A percentile compares a stretch with the other conserved stretches of the same genome.
phyloP scores from a whole-genome alignment of 2,888 invertebrate species.

The Pachliopta kotzebuea region DNA sequence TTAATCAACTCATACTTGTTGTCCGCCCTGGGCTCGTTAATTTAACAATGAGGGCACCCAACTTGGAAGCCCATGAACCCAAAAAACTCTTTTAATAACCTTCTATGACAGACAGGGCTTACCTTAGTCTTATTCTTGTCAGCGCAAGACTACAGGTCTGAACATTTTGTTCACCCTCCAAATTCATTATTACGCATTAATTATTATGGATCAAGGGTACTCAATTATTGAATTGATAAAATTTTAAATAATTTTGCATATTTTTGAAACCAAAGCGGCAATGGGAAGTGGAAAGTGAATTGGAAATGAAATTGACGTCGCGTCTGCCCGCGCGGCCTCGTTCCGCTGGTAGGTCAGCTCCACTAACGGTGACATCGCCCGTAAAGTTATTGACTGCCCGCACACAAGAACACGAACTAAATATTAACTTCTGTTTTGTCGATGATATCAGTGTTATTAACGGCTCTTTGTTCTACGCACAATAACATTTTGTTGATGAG shows the following conservation, averaged over 20 bases:
- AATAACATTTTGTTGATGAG: not conserved
- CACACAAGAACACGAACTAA: constrained; percentile 26
- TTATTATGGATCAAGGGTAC: not conserved
- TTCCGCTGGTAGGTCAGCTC: constrained; percentile 35
- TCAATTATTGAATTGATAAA: not conserved
- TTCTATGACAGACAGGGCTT: too few species aligned
- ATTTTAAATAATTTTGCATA: not conserved
- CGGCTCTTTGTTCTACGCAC: constrained; percentile 17
- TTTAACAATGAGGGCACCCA: too few species aligned
- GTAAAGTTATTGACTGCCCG: constrained; percentile 37
- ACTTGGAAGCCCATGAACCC: too few species aligned
- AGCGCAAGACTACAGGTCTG: too few species aligned
- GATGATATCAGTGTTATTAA: constrained; percentile 23
- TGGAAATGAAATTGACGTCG: constrained; percentile 49
- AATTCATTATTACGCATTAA: too few species aligned
- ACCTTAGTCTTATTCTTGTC: too few species aligned
- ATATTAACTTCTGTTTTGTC: constrained; percentile 15
- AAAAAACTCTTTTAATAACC: too few species aligned
- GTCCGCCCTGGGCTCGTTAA: too few species aligned
- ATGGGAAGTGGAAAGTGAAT: constrained; percentile 55
- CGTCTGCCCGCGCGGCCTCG: constrained; percentile 35
- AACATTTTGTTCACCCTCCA: too few species aligned
- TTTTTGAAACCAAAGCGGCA: constrained; percentile 28
- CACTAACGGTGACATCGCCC: constrained; percentile 46
- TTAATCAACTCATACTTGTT: too few species aligned